Percentiles rank a stretch among this genome's conserved stretches.
phyloP scores from a whole-genome alignment of 2,888 invertebrate genomes.

The Sturmia bella region DNA sequence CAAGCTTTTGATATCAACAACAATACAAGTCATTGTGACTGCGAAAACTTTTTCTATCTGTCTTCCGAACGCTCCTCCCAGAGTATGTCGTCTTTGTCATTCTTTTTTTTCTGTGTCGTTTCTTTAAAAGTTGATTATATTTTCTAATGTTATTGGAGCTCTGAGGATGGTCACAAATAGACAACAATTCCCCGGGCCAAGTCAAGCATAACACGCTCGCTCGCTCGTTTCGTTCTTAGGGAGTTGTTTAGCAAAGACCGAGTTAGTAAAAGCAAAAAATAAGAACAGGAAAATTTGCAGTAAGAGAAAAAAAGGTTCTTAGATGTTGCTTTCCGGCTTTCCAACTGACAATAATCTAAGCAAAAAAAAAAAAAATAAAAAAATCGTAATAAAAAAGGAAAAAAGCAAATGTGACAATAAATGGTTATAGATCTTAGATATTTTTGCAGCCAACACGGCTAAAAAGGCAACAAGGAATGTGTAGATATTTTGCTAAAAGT shows the following conservation, averaged over 20 bases:
- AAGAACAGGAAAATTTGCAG: conserved; percentile 28
- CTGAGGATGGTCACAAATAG: conserved; percentile 59
- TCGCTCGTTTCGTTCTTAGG: too few species aligned
- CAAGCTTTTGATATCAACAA: background rate
- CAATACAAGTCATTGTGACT: conserved; percentile 32
- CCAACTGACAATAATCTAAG: conserved; percentile 49
- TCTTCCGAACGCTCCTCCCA: background rate
- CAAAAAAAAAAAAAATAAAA: background rate
- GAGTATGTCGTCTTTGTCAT: background rate
- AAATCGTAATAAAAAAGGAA: too few species aligned
- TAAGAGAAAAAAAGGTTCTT: background rate
- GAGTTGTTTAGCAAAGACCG: background rate
- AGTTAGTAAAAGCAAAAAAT: background rate
- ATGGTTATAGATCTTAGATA: conserved; percentile 50
- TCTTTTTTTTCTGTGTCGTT: background rate
- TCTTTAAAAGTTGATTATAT: conserved; percentile 57
- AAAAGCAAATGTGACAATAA: conserved; percentile 48
- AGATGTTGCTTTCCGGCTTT: background rate
- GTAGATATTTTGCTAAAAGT: conserved; percentile 36
- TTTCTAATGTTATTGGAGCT: conserved; percentile 68
- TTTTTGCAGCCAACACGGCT: conserved; percentile 2
- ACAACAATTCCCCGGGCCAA: conserved; percentile 57
- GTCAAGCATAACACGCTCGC: conserved; percentile 51
- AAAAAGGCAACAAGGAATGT: conserved; percentile 30
- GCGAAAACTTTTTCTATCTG: conserved; percentile 20